phyloP scores from a whole-genome alignment of 2,797 vertebrate species.

The Myiotriccus ornatus region DNA sequence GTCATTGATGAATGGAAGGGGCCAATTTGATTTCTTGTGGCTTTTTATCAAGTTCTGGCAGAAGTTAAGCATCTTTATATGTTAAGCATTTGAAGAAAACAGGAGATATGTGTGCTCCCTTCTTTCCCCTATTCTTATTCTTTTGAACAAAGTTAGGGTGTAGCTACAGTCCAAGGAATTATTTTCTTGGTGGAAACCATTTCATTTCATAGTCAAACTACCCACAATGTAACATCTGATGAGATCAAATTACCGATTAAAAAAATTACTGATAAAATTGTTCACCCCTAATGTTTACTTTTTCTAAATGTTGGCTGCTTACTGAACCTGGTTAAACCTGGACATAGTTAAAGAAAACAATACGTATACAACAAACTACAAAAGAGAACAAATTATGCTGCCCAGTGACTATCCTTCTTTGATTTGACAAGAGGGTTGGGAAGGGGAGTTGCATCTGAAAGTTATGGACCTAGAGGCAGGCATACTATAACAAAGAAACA shows the following conservation, averaged over 20 bases:
- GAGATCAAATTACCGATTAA: not conserved
- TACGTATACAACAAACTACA: not conserved
- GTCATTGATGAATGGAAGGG: not conserved
- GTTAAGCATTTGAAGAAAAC: not conserved
- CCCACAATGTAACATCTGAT: not conserved
- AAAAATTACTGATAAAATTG: not conserved
- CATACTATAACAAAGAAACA: conserved; percentile 34
- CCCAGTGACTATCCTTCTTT: not conserved
- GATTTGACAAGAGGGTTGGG: conserved; percentile 23
- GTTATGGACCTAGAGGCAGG: conserved; percentile 19
- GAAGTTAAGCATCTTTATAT: not conserved
- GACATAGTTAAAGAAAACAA: not conserved
- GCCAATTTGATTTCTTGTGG: not conserved
- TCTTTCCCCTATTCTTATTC: not conserved
- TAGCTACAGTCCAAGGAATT: not conserved
- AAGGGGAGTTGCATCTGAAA: conserved; percentile 3
- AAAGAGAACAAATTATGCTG: not conserved
- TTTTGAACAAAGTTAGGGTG: not conserved
- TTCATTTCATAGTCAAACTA: not conserved
- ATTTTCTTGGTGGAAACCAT: not conserved
- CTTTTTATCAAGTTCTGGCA: not conserved
- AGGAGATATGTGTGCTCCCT: not conserved
- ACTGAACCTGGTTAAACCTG: not conserved
- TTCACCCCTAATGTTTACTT: not conserved
- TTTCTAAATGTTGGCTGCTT: not conserved